A percentile compares a stretch with the other conserved stretches of the same genome.
phyloP scores from a whole-genome alignment of 2,797 vertebrate species.

The Poeciliopsis gracilis region DNA sequence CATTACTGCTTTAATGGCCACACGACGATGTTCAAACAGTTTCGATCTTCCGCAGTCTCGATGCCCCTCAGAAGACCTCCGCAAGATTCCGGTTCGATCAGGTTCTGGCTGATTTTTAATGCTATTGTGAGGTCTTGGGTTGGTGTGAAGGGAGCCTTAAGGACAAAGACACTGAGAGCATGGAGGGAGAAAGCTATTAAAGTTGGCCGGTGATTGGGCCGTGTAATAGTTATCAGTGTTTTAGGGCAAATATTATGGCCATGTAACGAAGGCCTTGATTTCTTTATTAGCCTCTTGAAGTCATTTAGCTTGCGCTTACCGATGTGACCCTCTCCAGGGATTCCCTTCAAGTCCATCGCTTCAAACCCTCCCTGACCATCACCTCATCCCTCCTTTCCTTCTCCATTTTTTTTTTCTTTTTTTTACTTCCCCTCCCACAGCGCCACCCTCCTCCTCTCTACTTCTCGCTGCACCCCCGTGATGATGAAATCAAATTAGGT shows the following conservation, averaged over 20 bases:
- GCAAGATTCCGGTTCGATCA: neutral
- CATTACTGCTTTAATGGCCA: neutral
- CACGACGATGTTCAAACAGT: neutral
- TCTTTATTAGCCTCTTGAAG: slow-evolving; percentile 86
- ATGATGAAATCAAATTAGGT: slow-evolving; percentile 89
- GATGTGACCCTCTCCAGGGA: slow-evolving; percentile 72
- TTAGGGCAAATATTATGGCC: slow-evolving; percentile 83
- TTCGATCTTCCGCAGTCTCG: neutral
- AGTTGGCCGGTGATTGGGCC: slow-evolving; percentile 77
- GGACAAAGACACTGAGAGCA: slow-evolving; percentile 23
- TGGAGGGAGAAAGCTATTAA: slow-evolving; percentile 72
- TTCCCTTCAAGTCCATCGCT: slow-evolving; percentile 61
- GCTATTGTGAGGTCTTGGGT: neutral
- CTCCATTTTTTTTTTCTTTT: slow-evolving; percentile 10
- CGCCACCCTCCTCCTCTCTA: slow-evolving; percentile 47
- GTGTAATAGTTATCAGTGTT: slow-evolving; percentile 84
- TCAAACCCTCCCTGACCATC: slow-evolving; percentile 48
- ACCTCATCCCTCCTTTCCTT: slow-evolving; percentile 49
- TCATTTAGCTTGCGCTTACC: slow-evolving; percentile 81
- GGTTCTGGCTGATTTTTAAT: neutral
- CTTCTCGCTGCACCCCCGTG: slow-evolving; percentile 67
- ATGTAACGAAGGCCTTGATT: slow-evolving; percentile 85
- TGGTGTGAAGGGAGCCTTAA: neutral
- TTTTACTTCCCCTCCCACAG: slow-evolving; percentile 32
- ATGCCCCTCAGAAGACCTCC: neutral